Evolutionary conservation across 92 coral and sea anemone genomes (phyloP).

Genomic region (Palythoa heliodiscus): DNA sequence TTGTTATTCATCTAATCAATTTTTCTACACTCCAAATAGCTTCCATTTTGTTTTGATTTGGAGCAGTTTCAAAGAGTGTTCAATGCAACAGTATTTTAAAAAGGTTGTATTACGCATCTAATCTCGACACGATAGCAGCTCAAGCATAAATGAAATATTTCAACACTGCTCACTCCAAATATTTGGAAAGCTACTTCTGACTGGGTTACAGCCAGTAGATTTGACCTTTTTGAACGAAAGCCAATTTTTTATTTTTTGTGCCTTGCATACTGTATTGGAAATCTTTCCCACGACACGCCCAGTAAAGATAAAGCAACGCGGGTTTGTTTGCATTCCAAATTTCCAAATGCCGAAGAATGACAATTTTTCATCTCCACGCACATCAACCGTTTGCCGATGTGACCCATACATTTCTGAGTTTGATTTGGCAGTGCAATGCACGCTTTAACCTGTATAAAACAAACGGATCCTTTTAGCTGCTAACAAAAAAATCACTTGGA

Average conservation of each 20-base stretch:
- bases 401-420: background rate
- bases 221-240: slow-evolving; percentile 3
- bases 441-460: background rate
- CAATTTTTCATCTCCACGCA: background rate
- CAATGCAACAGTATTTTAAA: background rate
- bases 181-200: background rate
- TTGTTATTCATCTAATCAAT: background rate
- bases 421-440: background rate
- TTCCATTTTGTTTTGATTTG: background rate
- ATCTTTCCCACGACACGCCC: slow-evolving; percentile 40
- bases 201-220: background rate
- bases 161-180: background rate
- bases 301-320: slow-evolving; percentile 4
- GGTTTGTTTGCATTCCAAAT: slow-evolving; percentile 30
- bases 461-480: background rate
- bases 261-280: background rate
- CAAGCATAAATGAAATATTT: background rate
- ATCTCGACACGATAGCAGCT: background rate
- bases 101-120: background rate
- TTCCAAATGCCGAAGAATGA: background rate
- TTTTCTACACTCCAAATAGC: background rate
- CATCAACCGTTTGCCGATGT: background rate
- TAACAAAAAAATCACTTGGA: background rate
- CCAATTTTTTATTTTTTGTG: background rate
- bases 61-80: background rate